Evolutionary conservation across 2,888 invertebrate genomes (phyloP).

Genomic region (Dryobotodes eremita): DNA sequence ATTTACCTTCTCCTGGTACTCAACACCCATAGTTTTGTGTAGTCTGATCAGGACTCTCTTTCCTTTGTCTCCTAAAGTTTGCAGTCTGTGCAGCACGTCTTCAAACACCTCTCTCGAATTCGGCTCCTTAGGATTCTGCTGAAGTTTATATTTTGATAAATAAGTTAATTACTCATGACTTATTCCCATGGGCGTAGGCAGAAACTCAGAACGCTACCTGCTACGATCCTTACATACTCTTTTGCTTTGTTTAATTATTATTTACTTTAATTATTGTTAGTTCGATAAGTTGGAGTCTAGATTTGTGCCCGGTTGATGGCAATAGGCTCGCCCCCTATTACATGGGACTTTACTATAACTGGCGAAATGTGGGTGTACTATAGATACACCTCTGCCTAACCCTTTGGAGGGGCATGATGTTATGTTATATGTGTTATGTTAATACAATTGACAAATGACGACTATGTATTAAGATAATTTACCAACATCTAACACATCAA

Average conservation of each 20-base stretch:
- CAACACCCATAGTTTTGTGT: slow-evolving; percentile 85
- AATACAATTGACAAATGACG: neutral
- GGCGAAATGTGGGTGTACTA: neutral
- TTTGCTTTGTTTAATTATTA: too few species aligned
- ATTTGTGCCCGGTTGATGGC: neutral
- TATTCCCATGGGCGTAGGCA: too few species aligned
- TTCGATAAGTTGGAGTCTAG: neutral
- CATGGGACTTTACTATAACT: neutral
- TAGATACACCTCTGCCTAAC: neutral
- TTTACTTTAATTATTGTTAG: too few species aligned
- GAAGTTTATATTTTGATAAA: neutral
- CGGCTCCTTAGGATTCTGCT: slow-evolving; percentile 62
- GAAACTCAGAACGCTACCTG: too few species aligned
- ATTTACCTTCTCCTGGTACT: slow-evolving; percentile 75
- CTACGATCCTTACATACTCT: too few species aligned
- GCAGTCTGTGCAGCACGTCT: slow-evolving; percentile 90
- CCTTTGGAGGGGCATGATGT: too few species aligned
- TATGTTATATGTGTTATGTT: too few species aligned
- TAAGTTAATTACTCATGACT: neutral
- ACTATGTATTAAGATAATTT: neutral
- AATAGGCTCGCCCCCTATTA: neutral
- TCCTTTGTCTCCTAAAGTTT: slow-evolving; percentile 91
- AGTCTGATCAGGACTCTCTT: slow-evolving; percentile 89
- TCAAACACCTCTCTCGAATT: slow-evolving; percentile 90
- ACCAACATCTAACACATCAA: neutral